A percentile compares a stretch with the other conserved stretches of the same genome.
phyloP scores from a whole-genome alignment of 1,140 invertebrate species.

The Thereuonema tuberculata region DNA sequence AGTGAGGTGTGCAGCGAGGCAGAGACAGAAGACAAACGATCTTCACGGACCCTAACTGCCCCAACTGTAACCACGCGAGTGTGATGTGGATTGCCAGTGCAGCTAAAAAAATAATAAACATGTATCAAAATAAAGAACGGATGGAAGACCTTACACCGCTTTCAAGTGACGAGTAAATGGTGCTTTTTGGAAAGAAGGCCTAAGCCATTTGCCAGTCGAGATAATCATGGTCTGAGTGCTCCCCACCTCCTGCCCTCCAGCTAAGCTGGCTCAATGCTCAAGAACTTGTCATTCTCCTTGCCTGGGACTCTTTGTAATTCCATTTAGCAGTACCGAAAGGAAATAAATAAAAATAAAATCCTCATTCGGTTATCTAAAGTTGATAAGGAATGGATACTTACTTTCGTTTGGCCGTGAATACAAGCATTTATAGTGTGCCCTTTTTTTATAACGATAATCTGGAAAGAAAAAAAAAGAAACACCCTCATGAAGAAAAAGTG shows the following conservation, averaged over 20 bases:
- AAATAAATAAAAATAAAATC: neutral
- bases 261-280: too few relatives aligned
- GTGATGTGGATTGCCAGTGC: neutral
- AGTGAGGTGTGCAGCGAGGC: constrained; percentile 20
- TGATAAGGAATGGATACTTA: neutral
- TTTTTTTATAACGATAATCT: neutral
- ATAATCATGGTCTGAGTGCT: neutral
- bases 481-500: too few relatives aligned
- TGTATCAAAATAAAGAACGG: neutral
- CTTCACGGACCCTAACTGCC: neutral
- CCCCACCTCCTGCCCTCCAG: neutral
- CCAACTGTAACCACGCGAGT: neutral
- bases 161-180: neutral
- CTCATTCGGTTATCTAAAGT: neutral
- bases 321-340: neutral
- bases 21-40: neutral
- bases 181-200: neutral
- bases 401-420: neutral
- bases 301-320: neutral
- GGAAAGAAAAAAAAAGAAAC: too few relatives aligned
- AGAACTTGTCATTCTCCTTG: too few relatives aligned
- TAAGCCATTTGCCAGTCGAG: neutral
- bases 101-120: neutral
- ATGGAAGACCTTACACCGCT: neutral
- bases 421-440: neutral